phyloP scores from a whole-genome alignment of 2,113 vertebrate genomes.

The Rhea pennata region DNA sequence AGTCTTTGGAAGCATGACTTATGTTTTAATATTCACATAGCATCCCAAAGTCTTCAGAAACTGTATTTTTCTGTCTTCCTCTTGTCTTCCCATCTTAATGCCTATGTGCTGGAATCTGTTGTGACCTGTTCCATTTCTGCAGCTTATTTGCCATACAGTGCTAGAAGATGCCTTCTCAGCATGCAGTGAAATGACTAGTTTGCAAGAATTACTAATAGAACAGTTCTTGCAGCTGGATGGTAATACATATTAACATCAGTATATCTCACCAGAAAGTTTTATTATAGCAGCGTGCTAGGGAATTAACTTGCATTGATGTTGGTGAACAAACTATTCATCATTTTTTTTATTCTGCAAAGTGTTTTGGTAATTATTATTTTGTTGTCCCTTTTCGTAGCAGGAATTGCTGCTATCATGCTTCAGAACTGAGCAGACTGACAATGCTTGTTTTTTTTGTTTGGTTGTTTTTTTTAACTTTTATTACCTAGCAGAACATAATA shows the following conservation, averaged over 20 bases:
- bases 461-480: not conserved
- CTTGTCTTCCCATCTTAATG: not conserved
- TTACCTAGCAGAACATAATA: not conserved
- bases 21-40: not conserved
- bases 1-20: not conserved
- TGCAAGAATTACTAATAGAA: not conserved
- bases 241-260: not conserved
- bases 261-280: not conserved
- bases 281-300: not conserved
- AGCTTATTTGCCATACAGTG: not conserved
- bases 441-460: not conserved
- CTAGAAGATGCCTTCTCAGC: not conserved
- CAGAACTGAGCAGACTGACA: conserved; percentile 21
- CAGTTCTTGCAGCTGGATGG: not conserved
- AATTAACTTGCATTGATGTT: not conserved
- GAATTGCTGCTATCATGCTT: not conserved
- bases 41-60: not conserved
- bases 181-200: not conserved
- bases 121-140: not conserved
- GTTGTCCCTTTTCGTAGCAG: not conserved
- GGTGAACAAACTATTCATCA: not conserved
- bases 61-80: not conserved
- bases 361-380: conserved; percentile 16
- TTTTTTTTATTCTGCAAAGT: conserved; percentile 18
- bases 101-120: not conserved